phyloP scores from a whole-genome alignment of 2,113 vertebrate species.

The Plotosus lineatus region DNA sequence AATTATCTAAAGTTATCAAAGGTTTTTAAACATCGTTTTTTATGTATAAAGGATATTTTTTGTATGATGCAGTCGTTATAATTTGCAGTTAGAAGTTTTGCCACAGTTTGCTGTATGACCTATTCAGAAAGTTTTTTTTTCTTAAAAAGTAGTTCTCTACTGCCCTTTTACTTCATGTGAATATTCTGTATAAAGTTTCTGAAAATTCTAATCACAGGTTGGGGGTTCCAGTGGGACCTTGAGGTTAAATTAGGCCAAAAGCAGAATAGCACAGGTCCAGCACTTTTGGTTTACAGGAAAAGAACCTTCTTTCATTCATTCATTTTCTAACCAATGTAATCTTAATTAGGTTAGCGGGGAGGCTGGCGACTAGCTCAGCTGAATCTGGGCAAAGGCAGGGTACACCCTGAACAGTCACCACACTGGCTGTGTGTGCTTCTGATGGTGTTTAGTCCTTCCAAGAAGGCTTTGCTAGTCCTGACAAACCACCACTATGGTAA shows the following conservation, averaged over 20 bases:
- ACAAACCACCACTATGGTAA: too few species aligned
- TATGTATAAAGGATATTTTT: neutral
- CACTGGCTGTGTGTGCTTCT: too few species aligned
- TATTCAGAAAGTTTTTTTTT: neutral
- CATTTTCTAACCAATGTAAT: too few species aligned
- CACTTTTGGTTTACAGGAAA: neutral
- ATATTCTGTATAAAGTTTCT: too few species aligned
- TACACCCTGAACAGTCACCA: too few species aligned
- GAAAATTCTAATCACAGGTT: neutral
- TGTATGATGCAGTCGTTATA: neutral
- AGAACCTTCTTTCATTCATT: too few species aligned
- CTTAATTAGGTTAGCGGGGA: too few species aligned
- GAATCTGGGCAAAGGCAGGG: too few species aligned
- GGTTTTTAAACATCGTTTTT: neutral
- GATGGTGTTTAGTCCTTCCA: too few species aligned
- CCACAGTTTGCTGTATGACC: neutral
- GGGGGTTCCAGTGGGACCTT: neutral
- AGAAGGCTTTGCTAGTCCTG: too few species aligned
- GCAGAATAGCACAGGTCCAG: neutral
- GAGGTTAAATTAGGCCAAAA: neutral
- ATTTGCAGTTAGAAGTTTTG: neutral
- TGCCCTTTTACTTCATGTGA: neutral
- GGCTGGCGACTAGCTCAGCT: too few species aligned
- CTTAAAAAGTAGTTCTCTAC: neutral
- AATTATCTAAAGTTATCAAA: slow-evolving; percentile 11